phyloP scores from a whole-genome alignment of 1,140 invertebrate genomes.

The Drosophila bipectinata region DNA sequence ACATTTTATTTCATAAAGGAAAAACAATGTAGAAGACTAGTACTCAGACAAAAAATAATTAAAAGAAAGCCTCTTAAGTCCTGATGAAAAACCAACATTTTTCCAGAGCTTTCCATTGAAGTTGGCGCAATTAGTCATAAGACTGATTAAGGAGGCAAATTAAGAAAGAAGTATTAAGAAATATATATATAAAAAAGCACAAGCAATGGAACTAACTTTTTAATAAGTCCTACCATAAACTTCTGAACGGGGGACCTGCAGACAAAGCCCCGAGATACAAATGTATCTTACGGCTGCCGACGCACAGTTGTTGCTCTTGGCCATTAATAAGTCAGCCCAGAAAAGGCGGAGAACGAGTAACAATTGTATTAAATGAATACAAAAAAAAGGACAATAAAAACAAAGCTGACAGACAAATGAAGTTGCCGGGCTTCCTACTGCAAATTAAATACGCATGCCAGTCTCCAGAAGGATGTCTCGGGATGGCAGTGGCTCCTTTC shows the following conservation, averaged over 20 bases:
- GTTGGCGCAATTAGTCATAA: constrained; percentile 63
- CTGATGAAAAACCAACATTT: background rate
- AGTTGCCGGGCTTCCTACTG: constrained; percentile 48
- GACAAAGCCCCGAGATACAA: constrained; percentile 63
- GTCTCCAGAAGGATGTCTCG: constrained; percentile 23
- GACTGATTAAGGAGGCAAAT: constrained; percentile 66
- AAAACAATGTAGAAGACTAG: too few relatives aligned
- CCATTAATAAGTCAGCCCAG: constrained; percentile 68
- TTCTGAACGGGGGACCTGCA: constrained; percentile 35
- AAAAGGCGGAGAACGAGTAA: constrained; percentile 34
- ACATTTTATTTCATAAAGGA: constrained; percentile 1
- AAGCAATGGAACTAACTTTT: constrained; percentile 56
- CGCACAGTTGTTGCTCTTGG: constrained; percentile 54
- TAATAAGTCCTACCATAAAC: constrained; percentile 71
- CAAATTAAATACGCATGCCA: constrained; percentile 68
- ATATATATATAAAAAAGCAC: constrained; percentile 14
- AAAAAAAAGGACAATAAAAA: constrained; percentile 56
- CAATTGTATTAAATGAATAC: constrained; percentile 79
- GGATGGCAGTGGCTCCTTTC: background rate
- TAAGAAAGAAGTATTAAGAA: constrained; percentile 47
- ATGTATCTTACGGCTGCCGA: constrained; percentile 57
- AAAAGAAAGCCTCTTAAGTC: background rate
- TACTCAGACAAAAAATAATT: background rate
- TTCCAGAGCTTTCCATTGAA: constrained; percentile 26
- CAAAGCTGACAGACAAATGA: constrained; percentile 70